phyloP scores from a whole-genome alignment of 2,797 vertebrate genomes.

The Tenualosa thibaudeaui region DNA sequence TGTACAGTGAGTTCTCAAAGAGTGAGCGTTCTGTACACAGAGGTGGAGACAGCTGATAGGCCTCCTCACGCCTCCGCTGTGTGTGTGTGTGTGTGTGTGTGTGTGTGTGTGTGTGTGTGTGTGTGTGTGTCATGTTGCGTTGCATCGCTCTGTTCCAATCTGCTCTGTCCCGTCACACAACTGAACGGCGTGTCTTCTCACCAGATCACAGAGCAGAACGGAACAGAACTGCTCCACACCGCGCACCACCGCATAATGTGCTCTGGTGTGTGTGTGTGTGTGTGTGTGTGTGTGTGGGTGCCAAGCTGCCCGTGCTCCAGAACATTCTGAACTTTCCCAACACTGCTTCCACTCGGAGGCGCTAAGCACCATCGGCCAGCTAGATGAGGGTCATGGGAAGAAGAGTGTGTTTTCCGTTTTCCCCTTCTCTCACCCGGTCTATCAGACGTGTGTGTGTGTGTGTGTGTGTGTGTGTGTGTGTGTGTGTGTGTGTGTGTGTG shows the following conservation, averaged over 20 bases:
- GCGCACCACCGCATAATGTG: background rate
- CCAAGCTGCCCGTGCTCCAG: conserved; percentile 5
- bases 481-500: background rate
- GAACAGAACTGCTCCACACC: too few relatives aligned
- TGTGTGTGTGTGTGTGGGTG: background rate
- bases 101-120: background rate
- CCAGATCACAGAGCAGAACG: background rate
- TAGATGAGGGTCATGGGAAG: conserved; percentile 7
- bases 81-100: background rate
- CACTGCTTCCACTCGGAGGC: background rate
- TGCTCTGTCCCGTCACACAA: background rate
- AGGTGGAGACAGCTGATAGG: conserved; percentile 1
- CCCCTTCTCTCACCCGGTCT: too few relatives aligned
- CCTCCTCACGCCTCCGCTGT: background rate
- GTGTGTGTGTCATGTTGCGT: background rate
- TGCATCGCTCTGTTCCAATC: background rate
- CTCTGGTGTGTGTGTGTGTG: background rate
- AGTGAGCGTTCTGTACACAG: background rate
- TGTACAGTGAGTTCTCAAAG: background rate
- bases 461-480: too few relatives aligned
- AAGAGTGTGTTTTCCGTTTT: background rate
- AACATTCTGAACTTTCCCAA: conserved; percentile 20
- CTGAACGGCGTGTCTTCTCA: background rate
- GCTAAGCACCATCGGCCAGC: background rate
- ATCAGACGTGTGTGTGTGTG: background rate